phyloP scores from a whole-genome alignment of 2,888 invertebrate genomes.

The Deilephila elpenor region DNA sequence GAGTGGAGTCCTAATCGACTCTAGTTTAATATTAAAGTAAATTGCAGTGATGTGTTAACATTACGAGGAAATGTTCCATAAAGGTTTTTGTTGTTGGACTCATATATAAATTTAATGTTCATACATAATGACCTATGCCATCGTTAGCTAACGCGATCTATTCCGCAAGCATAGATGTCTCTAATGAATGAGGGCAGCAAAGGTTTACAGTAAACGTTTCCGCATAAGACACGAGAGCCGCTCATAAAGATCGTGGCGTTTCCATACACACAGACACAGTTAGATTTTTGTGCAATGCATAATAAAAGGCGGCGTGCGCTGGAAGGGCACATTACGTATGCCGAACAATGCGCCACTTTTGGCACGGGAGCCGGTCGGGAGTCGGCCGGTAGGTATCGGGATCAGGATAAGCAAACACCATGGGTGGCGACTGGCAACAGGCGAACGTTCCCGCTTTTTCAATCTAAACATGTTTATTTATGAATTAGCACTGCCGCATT shows the following conservation, averaged over 20 bases:
- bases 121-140: not conserved
- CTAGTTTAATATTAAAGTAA: too few relatives aligned
- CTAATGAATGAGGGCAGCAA: slow-evolving; percentile 35
- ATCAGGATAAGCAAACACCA: slow-evolving; percentile 23
- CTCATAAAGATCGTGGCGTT: slow-evolving; percentile 37
- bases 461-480: slow-evolving; percentile 9
- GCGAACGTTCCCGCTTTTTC: slow-evolving; percentile 1
- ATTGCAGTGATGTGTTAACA: too few relatives aligned
- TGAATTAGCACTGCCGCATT: not conserved
- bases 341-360: slow-evolving; percentile 61
- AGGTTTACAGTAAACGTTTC: slow-evolving; percentile 20
- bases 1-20: too few relatives aligned
- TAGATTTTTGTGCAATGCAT: slow-evolving; percentile 69
- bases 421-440: slow-evolving; percentile 3
- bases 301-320: slow-evolving; percentile 54
- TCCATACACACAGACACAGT: slow-evolving; percentile 46
- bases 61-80: too few relatives aligned
- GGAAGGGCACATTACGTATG: slow-evolving; percentile 67
- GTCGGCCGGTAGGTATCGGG: slow-evolving; percentile 64
- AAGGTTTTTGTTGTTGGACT: too few relatives aligned
- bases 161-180: not conserved
- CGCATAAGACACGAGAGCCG: slow-evolving; percentile 39
- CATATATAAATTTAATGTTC: too few relatives aligned
- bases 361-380: slow-evolving; percentile 70
- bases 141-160: not conserved